phyloP scores from a whole-genome alignment of 2,888 invertebrate genomes.

The Cephus nigrinus region DNA sequence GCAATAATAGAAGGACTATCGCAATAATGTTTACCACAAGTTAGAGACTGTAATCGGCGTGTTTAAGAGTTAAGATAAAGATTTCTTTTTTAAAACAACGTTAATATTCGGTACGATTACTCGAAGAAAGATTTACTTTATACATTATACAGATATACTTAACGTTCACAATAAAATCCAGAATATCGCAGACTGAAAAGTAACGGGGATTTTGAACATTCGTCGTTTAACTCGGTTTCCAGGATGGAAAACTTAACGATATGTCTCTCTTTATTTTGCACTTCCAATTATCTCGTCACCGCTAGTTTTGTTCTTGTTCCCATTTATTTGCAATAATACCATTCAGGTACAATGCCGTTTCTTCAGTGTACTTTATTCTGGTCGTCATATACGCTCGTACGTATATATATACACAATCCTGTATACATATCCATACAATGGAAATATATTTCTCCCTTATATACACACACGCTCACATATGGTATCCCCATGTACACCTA shows the following conservation, averaged over 20 bases:
- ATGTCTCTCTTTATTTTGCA: slow-evolving; percentile 34
- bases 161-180: slow-evolving; percentile 42
- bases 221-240: not conserved
- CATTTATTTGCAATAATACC: not conserved
- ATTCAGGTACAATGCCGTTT: slow-evolving; percentile 11
- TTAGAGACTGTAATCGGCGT: slow-evolving; percentile 40
- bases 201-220: slow-evolving; percentile 15
- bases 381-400: slow-evolving; percentile 14
- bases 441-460: slow-evolving; percentile 16
- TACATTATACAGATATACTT: slow-evolving; percentile 52
- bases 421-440: slow-evolving; percentile 32
- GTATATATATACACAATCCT: slow-evolving; percentile 29
- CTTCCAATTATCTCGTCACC: slow-evolving; percentile 8
- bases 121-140: slow-evolving; percentile 46
- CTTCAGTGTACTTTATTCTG: slow-evolving; percentile 43
- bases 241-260: slow-evolving; percentile 42
- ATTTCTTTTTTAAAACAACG: slow-evolving; percentile 23
- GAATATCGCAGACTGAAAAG: slow-evolving; percentile 41
- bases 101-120: slow-evolving; percentile 31
- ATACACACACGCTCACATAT: slow-evolving; percentile 42
- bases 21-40: slow-evolving; percentile 43
- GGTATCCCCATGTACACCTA: slow-evolving; percentile 38
- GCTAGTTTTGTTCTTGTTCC: slow-evolving; percentile 25
- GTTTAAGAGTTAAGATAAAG: slow-evolving; percentile 36
- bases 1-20: slow-evolving; percentile 47